Conservation (phyloP, 1,140 invertebrate genomes). For the Saxidomus purpurata region DNA sequence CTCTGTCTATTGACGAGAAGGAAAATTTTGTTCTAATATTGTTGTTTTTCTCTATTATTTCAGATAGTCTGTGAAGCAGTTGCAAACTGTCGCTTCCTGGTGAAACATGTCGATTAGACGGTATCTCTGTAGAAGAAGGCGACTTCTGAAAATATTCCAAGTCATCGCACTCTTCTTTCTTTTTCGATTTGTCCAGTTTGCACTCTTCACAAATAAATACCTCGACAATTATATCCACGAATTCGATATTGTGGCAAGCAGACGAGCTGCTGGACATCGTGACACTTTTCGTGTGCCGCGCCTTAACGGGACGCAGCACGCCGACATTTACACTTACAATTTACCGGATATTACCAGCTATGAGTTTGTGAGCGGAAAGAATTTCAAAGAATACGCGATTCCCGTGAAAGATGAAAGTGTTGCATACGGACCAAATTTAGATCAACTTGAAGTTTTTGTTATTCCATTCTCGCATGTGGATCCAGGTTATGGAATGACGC, state of each 20-base stretch:
- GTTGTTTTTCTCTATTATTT: neutral
- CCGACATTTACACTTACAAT: conserved; percentile 50
- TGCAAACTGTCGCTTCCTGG: neutral
- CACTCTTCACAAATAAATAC: neutral
- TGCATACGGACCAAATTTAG: conserved; percentile 40
- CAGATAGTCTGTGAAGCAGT: neutral
- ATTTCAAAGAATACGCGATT: conserved; percentile 51
- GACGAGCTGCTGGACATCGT: neutral
- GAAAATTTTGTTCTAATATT: no score
- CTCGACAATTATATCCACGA: neutral
- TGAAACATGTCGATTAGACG: neutral
- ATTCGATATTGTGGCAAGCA: neutral
- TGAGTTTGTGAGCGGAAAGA: neutral
- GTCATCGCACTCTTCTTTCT: neutral
- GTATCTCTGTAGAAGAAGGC: neutral
- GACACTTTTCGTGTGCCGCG: neutral
- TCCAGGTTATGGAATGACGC: conserved; percentile 89
- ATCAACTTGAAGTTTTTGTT: conserved; percentile 86
- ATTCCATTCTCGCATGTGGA: conserved; percentile 99
- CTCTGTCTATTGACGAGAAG: no score
- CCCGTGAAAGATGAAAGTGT: conserved; percentile 35
- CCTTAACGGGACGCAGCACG: neutral
- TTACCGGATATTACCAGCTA: conserved; percentile 43
- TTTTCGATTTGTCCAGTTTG: neutral
- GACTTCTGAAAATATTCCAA: neutral